Evolutionary conservation across 1,140 invertebrate species (phyloP).

Genomic region (Tetragnatha versicolor): DNA sequence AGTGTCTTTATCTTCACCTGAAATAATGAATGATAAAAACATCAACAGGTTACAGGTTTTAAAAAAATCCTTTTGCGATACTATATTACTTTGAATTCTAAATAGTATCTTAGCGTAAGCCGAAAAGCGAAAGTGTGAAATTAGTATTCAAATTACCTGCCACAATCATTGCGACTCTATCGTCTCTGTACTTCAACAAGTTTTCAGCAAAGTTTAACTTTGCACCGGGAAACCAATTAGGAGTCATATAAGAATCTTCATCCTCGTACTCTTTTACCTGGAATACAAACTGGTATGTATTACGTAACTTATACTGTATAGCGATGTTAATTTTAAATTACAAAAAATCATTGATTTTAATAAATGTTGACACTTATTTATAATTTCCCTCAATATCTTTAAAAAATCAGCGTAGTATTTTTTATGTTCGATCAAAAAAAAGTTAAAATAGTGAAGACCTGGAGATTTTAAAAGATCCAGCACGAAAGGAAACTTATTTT

Average conservation of each 20-base stretch:
- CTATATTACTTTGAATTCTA: not conserved
- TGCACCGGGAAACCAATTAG: constrained; percentile 36
- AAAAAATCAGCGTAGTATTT: no score
- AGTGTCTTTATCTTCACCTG: no score
- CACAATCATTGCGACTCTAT: constrained; percentile 47
- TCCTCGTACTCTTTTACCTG: not conserved
- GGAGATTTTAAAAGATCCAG: no score
- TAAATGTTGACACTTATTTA: not conserved
- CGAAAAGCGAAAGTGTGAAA: not conserved
- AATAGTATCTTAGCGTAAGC: not conserved
- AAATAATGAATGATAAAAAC: not conserved
- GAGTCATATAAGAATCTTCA: no score
- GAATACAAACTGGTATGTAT: constrained; percentile 1
- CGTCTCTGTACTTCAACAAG: constrained; percentile 58
- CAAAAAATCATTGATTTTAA: not conserved
- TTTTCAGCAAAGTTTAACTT: constrained; percentile 61
- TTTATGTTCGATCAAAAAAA: no score
- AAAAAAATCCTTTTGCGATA: not conserved
- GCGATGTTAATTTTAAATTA: not conserved
- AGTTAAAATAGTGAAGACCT: no score
- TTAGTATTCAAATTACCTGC: constrained; percentile 45
- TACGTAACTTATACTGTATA: not conserved
- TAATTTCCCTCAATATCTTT: no score
- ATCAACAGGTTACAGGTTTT: no score
- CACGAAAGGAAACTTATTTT: no score